Evolutionary conservation across 2,888 invertebrate species (phyloP).

Genomic region (Andrena fulva): DNA sequence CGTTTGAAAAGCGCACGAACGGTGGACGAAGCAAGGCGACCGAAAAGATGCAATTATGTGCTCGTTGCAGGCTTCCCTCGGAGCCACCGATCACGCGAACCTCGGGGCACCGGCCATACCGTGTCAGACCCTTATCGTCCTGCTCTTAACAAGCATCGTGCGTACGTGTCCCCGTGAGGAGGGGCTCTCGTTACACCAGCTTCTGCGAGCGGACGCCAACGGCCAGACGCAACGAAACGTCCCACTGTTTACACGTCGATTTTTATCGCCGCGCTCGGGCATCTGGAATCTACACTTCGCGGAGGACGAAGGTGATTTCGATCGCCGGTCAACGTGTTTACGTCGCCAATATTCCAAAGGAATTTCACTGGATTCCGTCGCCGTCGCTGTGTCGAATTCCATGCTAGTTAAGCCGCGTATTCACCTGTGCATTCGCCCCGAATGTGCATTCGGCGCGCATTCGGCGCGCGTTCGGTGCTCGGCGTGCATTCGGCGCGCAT

Average conservation of each 20-base stretch:
- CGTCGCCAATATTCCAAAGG: too few species aligned
- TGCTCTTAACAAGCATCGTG: conserved; percentile 12
- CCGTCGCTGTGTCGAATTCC: too few species aligned
- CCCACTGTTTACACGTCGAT: neutral
- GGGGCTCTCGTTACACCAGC: neutral
- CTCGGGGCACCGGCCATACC: conserved; percentile 11
- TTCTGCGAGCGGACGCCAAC: conserved; percentile 5
- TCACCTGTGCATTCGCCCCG: too few species aligned
- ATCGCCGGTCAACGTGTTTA: too few species aligned
- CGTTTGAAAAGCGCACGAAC: neutral
- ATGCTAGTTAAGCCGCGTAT: too few species aligned
- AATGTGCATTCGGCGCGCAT: too few species aligned
- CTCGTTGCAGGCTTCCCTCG: neutral
- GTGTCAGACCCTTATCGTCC: conserved; percentile 29
- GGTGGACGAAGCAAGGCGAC: neutral
- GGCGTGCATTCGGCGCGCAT: too few species aligned
- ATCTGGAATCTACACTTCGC: neutral
- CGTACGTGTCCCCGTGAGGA: neutral
- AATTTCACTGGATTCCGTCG: too few species aligned
- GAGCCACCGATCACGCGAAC: conserved; percentile 10
- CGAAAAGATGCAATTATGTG: conserved; percentile 16
- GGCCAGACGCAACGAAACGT: neutral
- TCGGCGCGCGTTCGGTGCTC: too few species aligned
- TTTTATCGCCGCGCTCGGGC: neutral
- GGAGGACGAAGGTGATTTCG: neutral